A percentile compares a stretch with the other conserved stretches of the same genome.
These are phyloP conservation scores for Eupelmus urozonus DNA, from an alignment of 2,888 invertebrate species.

Conservation along the genomic window DNA sequence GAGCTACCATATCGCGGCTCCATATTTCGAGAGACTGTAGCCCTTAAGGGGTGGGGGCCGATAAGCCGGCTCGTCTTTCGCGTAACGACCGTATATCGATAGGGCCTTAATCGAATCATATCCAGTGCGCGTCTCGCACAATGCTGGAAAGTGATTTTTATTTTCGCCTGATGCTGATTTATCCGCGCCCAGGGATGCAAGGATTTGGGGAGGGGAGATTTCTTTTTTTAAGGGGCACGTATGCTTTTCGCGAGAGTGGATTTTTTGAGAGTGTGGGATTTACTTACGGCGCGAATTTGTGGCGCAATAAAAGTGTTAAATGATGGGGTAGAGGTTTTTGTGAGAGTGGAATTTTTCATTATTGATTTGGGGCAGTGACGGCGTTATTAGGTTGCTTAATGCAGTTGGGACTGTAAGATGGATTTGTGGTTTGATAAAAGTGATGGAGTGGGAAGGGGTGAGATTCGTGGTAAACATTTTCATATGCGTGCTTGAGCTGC, in stretches of 20 bases:
- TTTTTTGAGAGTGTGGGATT: slow-evolving; percentile 2
- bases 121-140: slow-evolving; percentile 65
- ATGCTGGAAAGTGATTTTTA: slow-evolving; percentile 77
- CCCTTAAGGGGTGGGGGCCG: slow-evolving; percentile 9
- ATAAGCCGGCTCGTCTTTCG: slow-evolving; percentile 51
- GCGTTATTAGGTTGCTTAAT: not conserved
- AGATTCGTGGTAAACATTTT: too few species aligned
- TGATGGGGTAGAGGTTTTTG: slow-evolving; percentile 30
- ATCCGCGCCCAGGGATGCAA: slow-evolving; percentile 64
- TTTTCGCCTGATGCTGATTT: slow-evolving; percentile 76
- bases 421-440: slow-evolving; percentile 12
- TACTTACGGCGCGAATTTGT: slow-evolving; percentile 15
- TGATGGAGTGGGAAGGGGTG: too few species aligned
- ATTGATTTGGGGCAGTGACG: slow-evolving; percentile 26
- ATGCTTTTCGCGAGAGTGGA: not conserved
- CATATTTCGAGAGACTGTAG: slow-evolving; percentile 36
- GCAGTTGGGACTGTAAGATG: not conserved
- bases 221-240: not conserved
- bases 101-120: slow-evolving; percentile 75
- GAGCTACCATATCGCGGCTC: slow-evolving; percentile 59
- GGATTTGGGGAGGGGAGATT: not conserved
- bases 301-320: slow-evolving; percentile 45
- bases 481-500: too few species aligned
- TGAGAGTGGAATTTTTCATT: slow-evolving; percentile 13
- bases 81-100: slow-evolving; percentile 71